Base-by-base conservation (phyloP, 2,113 vertebrate genomes). In the Azemiops feae region DNA sequence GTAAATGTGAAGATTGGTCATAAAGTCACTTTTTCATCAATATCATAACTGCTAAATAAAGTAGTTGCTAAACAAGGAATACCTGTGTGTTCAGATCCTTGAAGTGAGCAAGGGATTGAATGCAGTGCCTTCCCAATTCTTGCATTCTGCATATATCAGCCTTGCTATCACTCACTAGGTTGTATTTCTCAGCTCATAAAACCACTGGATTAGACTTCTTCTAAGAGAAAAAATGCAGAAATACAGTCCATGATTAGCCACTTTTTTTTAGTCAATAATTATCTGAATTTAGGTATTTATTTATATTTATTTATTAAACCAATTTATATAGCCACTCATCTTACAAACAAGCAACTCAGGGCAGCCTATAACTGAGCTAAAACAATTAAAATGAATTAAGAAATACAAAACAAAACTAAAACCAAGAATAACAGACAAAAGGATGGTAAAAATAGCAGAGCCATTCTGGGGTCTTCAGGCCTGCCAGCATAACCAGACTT, bases 251-350 rank as follows among this genome's bases (percentile, higher is more conserved):
- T 90, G 89, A 81, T 43, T 93, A 55, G 7, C 18, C 16, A 5
- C 4, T 95, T 93, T 96, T 55, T 54, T 52, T 93, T 91, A 95
- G 90, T 30, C 93, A 92, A 39, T 93, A 95, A 54, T 3, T 96
- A 58, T 89, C 81, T 92, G 47, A 16, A 58, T 93, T 96, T 95
- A 94, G 60, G 30, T 30, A 64, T 64, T 64, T 64, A 60, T 60
- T 60, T 60, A 60, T 30, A 60, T 60, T 30, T 64, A 69, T 69
- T n/a, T 69, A n/a, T 69, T n/a, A 64, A 64, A 60, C 3, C 57
- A 60, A 30, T 30, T 4, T 12, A 64, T 64, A 64, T n/a, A 64
- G 10, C 0, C 60, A 64, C 27, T 10, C 27, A 30, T 5, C 60
- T 64, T 64, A 64, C 12, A 64, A 64, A 64, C 60, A 64, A 64